Evolutionary conservation across 2,888 invertebrate genomes (phyloP), one percentile per base, ranked within the genome.

Genomic region (Diarsia rubi): DNA sequence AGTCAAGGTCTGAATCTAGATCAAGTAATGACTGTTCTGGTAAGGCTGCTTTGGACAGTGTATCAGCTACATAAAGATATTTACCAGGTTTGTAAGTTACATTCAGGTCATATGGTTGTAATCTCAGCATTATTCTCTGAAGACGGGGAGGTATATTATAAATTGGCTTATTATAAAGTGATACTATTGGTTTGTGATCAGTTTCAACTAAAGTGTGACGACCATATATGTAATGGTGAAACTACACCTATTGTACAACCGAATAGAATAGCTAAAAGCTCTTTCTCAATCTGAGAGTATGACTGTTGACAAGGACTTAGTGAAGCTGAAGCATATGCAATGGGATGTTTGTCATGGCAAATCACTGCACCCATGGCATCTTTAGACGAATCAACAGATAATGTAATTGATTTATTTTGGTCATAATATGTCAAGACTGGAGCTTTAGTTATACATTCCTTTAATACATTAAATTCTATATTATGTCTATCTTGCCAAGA

Each of bases 1-100:
- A 62, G n/a, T 42, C 62, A 42, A 62, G n/a, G 62, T 62, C 62
- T 4, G n/a, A 21, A 42, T 62, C 62, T 21, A 62, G n/a, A 42
- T 62, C 62, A 14, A 21, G 6, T 62, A 62, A 62, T 12, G 62
- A 62, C 42, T 62, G 62, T 62, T 62, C 62, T 42, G 62, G 42
- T 62, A 42, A 62, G 12, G 62, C n/a, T 62, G 62, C 62, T 62
- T 42, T 62, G 21, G 62, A 62, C 42, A 62, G 14, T 21, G 62
- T 42, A 14, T 62, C 62, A 42, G 62, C 62, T 2, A 42, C 62
- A 42, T 62, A 62, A 12, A 62, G 12, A n/a, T 62, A 62, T 62
- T 62, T 62, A 62, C 62, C 62, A n/a, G 62, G 59, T 8, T 62
- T 62, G n/a, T 62, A 42, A 42, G 42, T 42, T 21, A 62, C n/a